Conservation (phyloP, 1,140 invertebrate species). For the Saccostrea glomerata region DNA sequence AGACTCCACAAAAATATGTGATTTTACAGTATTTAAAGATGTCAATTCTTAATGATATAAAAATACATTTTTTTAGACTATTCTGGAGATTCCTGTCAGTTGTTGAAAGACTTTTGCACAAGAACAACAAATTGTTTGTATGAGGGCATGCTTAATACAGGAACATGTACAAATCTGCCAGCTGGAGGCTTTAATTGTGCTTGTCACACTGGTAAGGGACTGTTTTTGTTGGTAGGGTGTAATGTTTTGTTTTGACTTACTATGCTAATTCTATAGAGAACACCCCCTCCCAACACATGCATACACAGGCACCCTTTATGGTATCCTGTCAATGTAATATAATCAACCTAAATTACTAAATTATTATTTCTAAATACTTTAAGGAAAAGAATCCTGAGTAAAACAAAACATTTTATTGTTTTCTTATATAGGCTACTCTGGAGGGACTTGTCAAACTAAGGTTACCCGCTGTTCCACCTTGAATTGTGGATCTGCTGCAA, state of each 20-base stretch:
- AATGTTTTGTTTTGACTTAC: no score
- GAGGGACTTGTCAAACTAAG: slow-evolving; percentile 22
- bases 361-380: no score
- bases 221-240: background rate
- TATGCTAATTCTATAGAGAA: no score
- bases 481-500: slow-evolving; percentile 8
- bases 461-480: slow-evolving; percentile 28
- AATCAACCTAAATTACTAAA: no score
- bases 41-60: background rate
- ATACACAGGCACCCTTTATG: no score
- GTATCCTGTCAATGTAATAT: no score
- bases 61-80: slow-evolving; percentile 47
- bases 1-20: no score
- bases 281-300: no score
- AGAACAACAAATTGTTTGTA: slow-evolving; percentile 40
- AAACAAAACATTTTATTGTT: background rate
- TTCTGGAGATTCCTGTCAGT: slow-evolving; percentile 52
- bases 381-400: no score
- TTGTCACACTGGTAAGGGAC: slow-evolving; percentile 42
- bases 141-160: slow-evolving; percentile 40
- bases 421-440: slow-evolving; percentile 47
- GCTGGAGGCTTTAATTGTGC: slow-evolving; percentile 46
- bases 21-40: background rate
- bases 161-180: slow-evolving; percentile 6
- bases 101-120: slow-evolving; percentile 51